Evolutionary conservation across 2,888 invertebrate genomes (phyloP).

Genomic region (Pinctada fucata): DNA sequence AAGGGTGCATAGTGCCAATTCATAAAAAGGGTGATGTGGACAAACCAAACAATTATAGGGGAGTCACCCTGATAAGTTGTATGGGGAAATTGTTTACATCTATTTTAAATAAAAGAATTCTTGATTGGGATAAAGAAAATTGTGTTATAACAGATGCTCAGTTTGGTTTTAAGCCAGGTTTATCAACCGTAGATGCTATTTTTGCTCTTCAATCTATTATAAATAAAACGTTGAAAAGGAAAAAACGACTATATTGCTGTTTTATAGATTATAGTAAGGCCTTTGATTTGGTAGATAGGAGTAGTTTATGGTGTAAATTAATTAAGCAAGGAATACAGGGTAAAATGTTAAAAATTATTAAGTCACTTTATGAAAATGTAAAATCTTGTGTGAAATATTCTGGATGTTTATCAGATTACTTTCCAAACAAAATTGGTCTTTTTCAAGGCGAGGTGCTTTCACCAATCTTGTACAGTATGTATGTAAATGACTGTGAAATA

Average conservation of each 20-base stretch:
- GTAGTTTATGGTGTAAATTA: not conserved
- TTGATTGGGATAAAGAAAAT: not conserved
- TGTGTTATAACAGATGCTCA: not conserved
- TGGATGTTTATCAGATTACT: not conserved
- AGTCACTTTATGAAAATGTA: not conserved
- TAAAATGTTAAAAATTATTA: conserved; percentile 2
- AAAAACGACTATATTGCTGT: conserved; percentile 12
- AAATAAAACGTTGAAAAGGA: not conserved
- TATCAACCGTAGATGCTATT: conserved; percentile 1
- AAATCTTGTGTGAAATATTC: not conserved
- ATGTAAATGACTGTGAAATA: no score
- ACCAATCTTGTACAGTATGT: not conserved
- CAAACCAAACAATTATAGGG: no score
- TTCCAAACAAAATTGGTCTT: not conserved
- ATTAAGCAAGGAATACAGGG: not conserved
- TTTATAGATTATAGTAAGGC: conserved; percentile 4
- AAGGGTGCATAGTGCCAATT: no score
- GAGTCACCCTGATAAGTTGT: no score
- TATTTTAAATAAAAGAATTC: not conserved
- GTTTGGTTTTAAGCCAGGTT: not conserved
- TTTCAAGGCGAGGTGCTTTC: not conserved
- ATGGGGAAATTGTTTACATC: conserved; percentile 9
- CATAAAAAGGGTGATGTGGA: no score
- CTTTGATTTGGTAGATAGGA: not conserved
- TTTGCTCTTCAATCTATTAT: not conserved